A percentile compares a stretch with the other conserved stretches of the same genome.
Evolutionary conservation across 2,888 invertebrate species (phyloP).

Genomic region (Drosophila kambysellisi): DNA sequence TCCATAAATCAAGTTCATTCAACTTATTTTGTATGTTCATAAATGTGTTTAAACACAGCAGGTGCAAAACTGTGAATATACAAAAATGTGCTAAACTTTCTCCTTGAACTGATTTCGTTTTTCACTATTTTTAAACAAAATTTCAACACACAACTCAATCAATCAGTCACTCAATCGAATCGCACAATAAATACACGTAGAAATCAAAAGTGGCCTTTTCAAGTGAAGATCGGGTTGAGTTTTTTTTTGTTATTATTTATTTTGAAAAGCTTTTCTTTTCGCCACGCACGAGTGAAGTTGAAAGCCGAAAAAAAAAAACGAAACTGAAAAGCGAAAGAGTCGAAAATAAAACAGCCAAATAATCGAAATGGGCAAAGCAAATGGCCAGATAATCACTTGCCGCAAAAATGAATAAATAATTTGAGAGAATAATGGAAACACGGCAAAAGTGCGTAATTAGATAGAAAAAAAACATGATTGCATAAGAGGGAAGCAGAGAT

Average conservation of each 20-base stretch:
- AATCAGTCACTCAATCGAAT: slow-evolving; percentile 43
- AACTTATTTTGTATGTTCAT: slow-evolving; percentile 25
- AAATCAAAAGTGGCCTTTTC: slow-evolving; percentile 54
- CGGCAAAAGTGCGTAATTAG: slow-evolving; percentile 41
- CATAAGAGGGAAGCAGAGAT: slow-evolving; percentile 3
- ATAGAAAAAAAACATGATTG: slow-evolving; percentile 30
- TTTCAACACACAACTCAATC: slow-evolving; percentile 17
- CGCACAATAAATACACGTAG: slow-evolving; percentile 29
- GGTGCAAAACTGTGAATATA: slow-evolving; percentile 41
- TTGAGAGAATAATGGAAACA: slow-evolving; percentile 18
- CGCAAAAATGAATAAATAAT: slow-evolving; percentile 52
- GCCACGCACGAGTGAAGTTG: slow-evolving; percentile 43
- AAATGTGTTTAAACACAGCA: slow-evolving; percentile 19
- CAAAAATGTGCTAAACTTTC: slow-evolving; percentile 65
- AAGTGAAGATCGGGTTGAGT: slow-evolving; percentile 20
- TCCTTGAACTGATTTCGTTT: slow-evolving; percentile 54
- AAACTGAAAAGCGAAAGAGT: slow-evolving; percentile 40
- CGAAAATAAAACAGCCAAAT: slow-evolving; percentile 9
- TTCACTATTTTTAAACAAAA: slow-evolving; percentile 32
- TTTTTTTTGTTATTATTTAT: slow-evolving; percentile 1
- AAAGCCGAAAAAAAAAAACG: slow-evolving; percentile 40
- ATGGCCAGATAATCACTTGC: slow-evolving; percentile 43
- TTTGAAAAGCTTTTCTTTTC: slow-evolving; percentile 51
- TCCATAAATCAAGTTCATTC: slow-evolving; percentile 34
- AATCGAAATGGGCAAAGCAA: slow-evolving; percentile 40